Evolutionary conservation across 2,797 vertebrate species (phyloP).

Genomic region (Tokudaia muenninki): DNA sequence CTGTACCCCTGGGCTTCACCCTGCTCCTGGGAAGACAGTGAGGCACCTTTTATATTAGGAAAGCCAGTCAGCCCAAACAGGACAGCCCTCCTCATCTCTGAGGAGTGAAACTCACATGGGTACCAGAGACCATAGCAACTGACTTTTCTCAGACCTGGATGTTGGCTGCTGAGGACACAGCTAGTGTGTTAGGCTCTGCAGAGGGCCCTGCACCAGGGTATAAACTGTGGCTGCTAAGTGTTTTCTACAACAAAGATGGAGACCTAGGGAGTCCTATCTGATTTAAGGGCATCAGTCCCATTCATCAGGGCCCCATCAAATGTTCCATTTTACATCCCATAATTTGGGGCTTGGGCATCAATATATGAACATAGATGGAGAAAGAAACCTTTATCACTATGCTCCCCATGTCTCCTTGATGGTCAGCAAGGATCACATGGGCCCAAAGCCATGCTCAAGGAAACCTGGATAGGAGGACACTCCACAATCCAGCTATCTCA

Average conservation of each 20-base stretch:
- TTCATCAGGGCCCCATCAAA: neutral
- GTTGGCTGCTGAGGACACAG: neutral
- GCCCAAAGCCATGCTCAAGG: neutral
- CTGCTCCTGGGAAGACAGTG: neutral
- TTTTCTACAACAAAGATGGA: neutral
- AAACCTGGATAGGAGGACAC: neutral
- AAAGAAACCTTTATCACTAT: neutral
- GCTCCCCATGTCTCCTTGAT: neutral
- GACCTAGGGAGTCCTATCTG: neutral
- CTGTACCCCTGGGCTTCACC: neutral
- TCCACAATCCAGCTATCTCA: neutral
- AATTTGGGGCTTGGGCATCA: too few relatives aligned
- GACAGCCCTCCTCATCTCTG: neutral
- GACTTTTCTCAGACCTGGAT: neutral
- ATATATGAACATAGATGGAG: too few relatives aligned
- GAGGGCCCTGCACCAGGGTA: too few relatives aligned
- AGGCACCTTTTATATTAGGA: too few relatives aligned
- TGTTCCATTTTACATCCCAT: neutral
- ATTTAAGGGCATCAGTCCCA: neutral
- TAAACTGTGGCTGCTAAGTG: neutral
- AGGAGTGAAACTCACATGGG: neutral
- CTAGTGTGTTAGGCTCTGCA: neutral
- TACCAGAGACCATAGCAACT: neutral
- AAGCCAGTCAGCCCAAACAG: neutral
- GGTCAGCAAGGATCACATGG: too few relatives aligned